Evolutionary conservation across 1,140 invertebrate genomes (phyloP).

Genomic region (Cryptotermes secundus): DNA sequence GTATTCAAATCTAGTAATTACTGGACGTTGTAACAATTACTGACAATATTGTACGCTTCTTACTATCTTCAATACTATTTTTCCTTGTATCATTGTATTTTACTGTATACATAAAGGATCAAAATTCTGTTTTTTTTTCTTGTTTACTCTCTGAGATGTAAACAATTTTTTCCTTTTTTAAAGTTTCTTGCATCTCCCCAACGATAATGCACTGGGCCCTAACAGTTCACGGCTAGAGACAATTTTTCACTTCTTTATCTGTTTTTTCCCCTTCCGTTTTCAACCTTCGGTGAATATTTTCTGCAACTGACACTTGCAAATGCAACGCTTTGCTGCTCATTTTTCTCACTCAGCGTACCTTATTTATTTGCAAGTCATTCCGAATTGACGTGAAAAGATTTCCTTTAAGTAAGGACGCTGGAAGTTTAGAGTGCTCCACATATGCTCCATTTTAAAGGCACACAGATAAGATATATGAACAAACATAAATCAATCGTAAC

Average conservation of each 20-base stretch:
- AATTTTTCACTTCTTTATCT: slow-evolving; percentile 9
- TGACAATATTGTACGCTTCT: no score
- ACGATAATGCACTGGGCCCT: not conserved
- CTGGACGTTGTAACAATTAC: no score
- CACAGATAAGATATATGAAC: not conserved
- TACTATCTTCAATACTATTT: not conserved
- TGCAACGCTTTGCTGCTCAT: not conserved
- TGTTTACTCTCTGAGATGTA: not conserved
- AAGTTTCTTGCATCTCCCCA: no score
- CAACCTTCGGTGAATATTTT: slow-evolving; percentile 2
- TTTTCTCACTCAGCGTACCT: not conserved
- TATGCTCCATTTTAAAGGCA: slow-evolving; percentile 5
- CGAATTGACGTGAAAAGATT: slow-evolving; percentile 17
- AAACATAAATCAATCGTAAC: not conserved
- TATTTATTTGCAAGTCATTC: slow-evolving; percentile 16
- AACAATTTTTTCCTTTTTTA: not conserved
- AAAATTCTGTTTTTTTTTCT: not conserved
- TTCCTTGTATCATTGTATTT: not conserved
- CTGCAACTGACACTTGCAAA: slow-evolving; percentile 11
- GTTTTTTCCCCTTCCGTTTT: not conserved
- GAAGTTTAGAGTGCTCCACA: not conserved
- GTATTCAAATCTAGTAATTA: no score
- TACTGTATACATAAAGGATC: not conserved
- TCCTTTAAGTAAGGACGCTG: not conserved
- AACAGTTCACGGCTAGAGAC: not conserved